These are phyloP conservation scores for Drosophila helvetica DNA, from an alignment of 2,888 invertebrate genomes.

Conservation along the genomic window DNA sequence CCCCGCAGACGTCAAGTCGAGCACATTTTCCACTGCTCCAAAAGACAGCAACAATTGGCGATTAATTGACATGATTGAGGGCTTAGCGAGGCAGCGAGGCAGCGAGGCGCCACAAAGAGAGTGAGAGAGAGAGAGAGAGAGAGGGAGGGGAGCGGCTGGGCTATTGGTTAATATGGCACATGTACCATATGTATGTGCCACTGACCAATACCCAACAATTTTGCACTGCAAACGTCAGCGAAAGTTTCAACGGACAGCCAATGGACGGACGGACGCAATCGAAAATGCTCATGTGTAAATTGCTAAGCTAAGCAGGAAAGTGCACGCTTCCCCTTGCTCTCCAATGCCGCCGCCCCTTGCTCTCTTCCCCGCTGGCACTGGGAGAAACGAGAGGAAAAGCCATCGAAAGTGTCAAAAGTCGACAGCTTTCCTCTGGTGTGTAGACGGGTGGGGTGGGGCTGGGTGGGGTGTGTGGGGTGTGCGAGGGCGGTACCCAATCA, in stretches of 20 bases:
- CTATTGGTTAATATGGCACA: constrained; percentile 62
- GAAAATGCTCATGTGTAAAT: constrained; percentile 40
- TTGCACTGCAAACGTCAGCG: constrained; percentile 61
- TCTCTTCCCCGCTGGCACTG: constrained; percentile 6
- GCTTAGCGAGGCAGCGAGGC: background rate
- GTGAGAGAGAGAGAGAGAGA: background rate
- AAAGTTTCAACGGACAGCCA: constrained; percentile 43
- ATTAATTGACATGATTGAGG: constrained; percentile 54
- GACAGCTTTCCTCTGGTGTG: constrained; percentile 5
- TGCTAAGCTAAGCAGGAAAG: constrained; percentile 66
- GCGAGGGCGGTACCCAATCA: background rate
- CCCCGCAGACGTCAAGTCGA: constrained; percentile 51
- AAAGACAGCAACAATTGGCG: constrained; percentile 45
- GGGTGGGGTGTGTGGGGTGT: too few species aligned
- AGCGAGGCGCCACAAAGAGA: background rate
- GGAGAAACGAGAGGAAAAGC: constrained; percentile 30
- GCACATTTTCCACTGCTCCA: constrained; percentile 58
- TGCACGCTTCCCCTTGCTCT: background rate
- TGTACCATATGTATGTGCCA: constrained; percentile 17
- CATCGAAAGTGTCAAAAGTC: constrained; percentile 40
- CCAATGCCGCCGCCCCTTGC: too few species aligned
- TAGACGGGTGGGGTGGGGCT: background rate
- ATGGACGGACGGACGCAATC: constrained; percentile 4
- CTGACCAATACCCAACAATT: constrained; percentile 37
- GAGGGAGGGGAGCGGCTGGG: constrained; percentile 18